phyloP scores from a whole-genome alignment of 2,113 vertebrate genomes.

The Tiliqua scincoides region DNA sequence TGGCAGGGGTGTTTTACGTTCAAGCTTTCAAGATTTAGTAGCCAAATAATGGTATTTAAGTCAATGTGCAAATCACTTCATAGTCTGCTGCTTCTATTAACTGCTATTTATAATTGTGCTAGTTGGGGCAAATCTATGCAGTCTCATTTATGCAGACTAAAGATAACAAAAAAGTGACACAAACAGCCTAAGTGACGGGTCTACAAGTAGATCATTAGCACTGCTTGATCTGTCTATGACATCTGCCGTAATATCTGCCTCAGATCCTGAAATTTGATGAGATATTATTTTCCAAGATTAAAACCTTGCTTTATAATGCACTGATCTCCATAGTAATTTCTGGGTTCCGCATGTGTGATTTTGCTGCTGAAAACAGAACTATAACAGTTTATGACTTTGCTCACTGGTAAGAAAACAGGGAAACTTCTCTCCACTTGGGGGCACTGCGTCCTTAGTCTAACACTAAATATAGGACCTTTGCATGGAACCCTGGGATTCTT shows the following conservation, averaged over 20 bases:
- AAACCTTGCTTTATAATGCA: accelerated
- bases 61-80: neutral
- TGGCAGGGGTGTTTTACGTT: too few species aligned
- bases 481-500: neutral
- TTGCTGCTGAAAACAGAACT: neutral
- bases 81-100: neutral
- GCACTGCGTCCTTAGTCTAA: conserved; percentile 59
- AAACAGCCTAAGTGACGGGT: neutral
- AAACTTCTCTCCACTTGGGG: conserved; percentile 61
- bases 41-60: too few species aligned
- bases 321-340: neutral
- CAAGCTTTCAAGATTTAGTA: too few species aligned
- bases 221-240: neutral
- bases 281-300: neutral
- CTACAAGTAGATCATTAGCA: neutral
- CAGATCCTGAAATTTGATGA: neutral
- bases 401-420: neutral
- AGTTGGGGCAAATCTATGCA: neutral
- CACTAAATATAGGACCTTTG: neutral
- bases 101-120: neutral
- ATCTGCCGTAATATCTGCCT: neutral
- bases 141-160: neutral
- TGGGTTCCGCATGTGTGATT: neutral
- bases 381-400: neutral
- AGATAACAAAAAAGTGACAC: neutral